These are phyloP conservation scores for Hylaeus volcanicus DNA, from an alignment of 1,140 invertebrate genomes.

Conservation along the genomic window DNA sequence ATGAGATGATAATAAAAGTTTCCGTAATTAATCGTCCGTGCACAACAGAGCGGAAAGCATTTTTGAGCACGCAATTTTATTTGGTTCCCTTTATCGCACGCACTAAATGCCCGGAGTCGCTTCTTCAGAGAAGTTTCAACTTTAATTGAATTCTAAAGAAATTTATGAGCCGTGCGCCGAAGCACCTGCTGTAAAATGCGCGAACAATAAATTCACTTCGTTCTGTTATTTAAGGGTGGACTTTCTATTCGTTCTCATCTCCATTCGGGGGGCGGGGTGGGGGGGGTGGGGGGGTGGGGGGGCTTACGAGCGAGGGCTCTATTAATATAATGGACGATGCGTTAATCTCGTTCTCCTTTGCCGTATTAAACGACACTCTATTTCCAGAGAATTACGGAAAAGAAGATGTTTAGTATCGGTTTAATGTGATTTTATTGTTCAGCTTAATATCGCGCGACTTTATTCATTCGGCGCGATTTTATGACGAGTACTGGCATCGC, in stretches of 20 bases:
- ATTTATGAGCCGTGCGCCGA: constrained; percentile 36
- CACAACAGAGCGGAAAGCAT: not conserved
- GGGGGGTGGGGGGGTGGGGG: not conserved
- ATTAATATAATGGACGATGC: constrained; percentile 34
- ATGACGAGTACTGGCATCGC: not conserved
- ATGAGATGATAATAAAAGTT: too few species aligned
- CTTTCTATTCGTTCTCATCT: constrained; percentile 32
- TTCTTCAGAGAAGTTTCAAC: constrained; percentile 23
- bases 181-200: constrained; percentile 34
- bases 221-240: constrained; percentile 36
- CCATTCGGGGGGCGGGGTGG: not conserved
- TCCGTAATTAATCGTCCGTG: not conserved
- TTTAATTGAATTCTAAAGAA: constrained; percentile 32
- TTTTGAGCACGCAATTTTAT: not conserved
- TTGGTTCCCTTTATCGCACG: not conserved
- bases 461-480: not conserved
- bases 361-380: constrained; percentile 8
- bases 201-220: constrained; percentile 22
- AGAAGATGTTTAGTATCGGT: constrained; percentile 29
- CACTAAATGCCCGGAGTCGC: not conserved
- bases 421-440: constrained; percentile 33
- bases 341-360: constrained; percentile 27
- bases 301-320: not conserved
- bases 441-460: constrained; percentile 16
- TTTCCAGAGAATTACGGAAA: constrained; percentile 31